Conservation (phyloP, 2,888 invertebrate species). For the Drepana falcataria region DNA sequence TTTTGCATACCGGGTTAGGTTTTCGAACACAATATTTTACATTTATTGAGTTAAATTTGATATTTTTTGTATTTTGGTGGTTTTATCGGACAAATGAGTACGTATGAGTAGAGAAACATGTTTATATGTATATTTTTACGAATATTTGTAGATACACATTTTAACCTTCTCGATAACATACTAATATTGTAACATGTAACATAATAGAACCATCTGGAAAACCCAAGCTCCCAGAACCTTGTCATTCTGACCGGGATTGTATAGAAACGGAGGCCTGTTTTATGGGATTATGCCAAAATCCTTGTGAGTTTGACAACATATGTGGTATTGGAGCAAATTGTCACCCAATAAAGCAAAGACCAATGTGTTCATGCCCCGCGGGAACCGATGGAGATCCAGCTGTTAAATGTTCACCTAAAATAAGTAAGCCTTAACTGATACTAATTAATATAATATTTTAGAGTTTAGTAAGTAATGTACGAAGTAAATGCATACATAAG, state of each 20-base stretch:
- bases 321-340: slow-evolving; percentile 88
- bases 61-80: slow-evolving; percentile 15
- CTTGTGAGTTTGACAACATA: slow-evolving; percentile 88
- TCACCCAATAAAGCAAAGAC: slow-evolving; percentile 89
- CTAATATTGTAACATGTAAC: slow-evolving; percentile 65
- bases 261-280: slow-evolving; percentile 90
- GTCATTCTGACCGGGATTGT: slow-evolving; percentile 90
- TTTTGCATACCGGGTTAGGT: slow-evolving; percentile 29
- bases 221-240: slow-evolving; percentile 86
- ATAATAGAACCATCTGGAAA: slow-evolving; percentile 83
- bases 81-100: slow-evolving; percentile 73
- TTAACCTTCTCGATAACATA: slow-evolving; percentile 40
- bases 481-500: too few relatives aligned
- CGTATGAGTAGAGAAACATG: slow-evolving; percentile 12
- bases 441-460: slow-evolving; percentile 23
- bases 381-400: slow-evolving; percentile 91
- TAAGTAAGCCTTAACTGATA: slow-evolving; percentile 82
- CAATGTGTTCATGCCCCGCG: slow-evolving; percentile 88
- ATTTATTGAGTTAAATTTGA: too few relatives aligned
- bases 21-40: not conserved
- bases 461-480: not conserved
- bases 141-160: slow-evolving; percentile 34
- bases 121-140: slow-evolving; percentile 7
- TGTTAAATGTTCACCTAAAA: slow-evolving; percentile 86
- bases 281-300: slow-evolving; percentile 89